Conservation (phyloP, 2,888 invertebrate genomes). For the Pycnomerus fuliginosus region DNA sequence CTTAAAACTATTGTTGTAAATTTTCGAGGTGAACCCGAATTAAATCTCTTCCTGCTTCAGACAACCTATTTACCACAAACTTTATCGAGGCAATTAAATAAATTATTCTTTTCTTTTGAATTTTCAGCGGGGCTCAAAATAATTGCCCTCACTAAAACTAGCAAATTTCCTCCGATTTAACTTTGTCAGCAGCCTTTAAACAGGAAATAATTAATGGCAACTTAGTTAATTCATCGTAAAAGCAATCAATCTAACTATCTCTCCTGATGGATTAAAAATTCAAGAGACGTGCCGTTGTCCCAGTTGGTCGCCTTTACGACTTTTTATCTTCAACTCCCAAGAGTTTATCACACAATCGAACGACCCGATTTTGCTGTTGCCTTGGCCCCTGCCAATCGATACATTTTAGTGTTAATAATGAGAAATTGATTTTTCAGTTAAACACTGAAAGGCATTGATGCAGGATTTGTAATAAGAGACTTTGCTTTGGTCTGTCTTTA, state of each 20-base stretch:
- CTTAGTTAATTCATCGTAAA: constrained; percentile 14
- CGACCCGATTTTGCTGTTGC: constrained; percentile 9
- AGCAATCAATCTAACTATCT: constrained; percentile 17
- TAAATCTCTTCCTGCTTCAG: too few species aligned
- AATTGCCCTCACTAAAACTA: constrained; percentile 9
- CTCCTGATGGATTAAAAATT: constrained; percentile 16
- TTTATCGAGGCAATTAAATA: background rate
- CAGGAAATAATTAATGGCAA: constrained; percentile 10
- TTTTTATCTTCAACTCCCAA: constrained; percentile 15
- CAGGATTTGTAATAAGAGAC: constrained; percentile 4
- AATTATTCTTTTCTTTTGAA: constrained; percentile 2
- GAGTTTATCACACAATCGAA: constrained; percentile 6
- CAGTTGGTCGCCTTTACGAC: constrained; percentile 13
- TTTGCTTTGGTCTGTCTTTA: constrained; percentile 1
- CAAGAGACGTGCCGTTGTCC: constrained; percentile 12
- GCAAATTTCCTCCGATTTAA: background rate
- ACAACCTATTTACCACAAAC: too few species aligned
- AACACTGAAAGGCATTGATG: background rate
- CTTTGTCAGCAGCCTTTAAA: constrained; percentile 4
- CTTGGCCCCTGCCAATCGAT: constrained; percentile 7
- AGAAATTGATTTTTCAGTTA: background rate
- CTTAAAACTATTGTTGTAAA: too few species aligned
- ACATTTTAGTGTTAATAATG: too few species aligned
- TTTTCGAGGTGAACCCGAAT: too few species aligned
- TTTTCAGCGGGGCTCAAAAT: too few species aligned